Base-by-base conservation (phyloP, 2,797 vertebrate species). In the Macroramphosus scolopax region DNA sequence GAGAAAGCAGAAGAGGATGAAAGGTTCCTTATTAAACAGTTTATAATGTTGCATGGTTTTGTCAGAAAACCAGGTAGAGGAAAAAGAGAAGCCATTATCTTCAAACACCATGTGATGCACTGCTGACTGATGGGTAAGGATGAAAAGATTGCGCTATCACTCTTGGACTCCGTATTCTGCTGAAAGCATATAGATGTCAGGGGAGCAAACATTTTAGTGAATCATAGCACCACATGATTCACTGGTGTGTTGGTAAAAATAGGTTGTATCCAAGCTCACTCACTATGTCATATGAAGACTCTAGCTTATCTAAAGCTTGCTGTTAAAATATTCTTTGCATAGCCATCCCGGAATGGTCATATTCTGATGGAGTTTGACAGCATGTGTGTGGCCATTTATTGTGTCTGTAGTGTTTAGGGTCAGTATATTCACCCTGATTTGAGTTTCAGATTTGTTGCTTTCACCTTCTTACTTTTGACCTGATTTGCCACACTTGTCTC, bases 161-260 rank as follows among this genome's bases (percentile, higher is more conserved):
- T 59, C 26, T 42, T 44, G 1, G 37, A 33, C 20, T 50, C 38
- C 20, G 34, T 31, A 26, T 20, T 49, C 52, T 39, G 16, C 31
- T 67, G 17, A 51, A 59, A 61, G 37, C 37, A 31, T 28, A 59
- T 25, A 41, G 53, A 44, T 20, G 4, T 68, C 51, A 11, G 17
- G 28, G 29, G 32, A 60, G 45, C 12, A 48, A 52, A 47, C 1
- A 5, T 11, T 48, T 31, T 42, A 49, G 31, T 36, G 24, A 54
- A 38, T 61, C 36, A 49, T 15, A 39, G 31, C 36, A 25, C 20
- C 5, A 18, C 16, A 47, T 26, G 18, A 51, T 57, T 60, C 39
- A 43, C 12, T 20, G 22, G 25, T 22, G 31, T 52, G 25, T 32
- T 50, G 31, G 35, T 63, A 44, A 45, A 45, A 45, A 53, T 28